A percentile compares a stretch with the other conserved stretches of the same genome.
Conservation (phyloP, 2,113 vertebrate species). For the Hypocryptadius cinnamomeus region DNA sequence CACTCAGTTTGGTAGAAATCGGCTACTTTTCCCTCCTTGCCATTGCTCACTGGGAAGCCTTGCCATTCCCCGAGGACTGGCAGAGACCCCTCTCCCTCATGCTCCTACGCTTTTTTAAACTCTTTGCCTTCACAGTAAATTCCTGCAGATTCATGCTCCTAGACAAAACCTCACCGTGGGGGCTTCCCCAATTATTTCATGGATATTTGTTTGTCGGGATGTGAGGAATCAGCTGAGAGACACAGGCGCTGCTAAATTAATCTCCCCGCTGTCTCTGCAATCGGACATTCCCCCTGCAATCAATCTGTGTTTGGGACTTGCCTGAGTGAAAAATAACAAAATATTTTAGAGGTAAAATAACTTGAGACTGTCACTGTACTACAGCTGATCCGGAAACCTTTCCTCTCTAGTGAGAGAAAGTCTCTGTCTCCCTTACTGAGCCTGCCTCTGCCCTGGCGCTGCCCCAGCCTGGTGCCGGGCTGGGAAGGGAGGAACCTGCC, state of each 20-base stretch:
- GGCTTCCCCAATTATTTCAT: not conserved
- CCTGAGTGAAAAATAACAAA: not conserved
- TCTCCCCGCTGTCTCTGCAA: not conserved
- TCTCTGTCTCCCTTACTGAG: not conserved
- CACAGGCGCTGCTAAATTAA: not conserved
- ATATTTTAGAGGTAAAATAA: not conserved
- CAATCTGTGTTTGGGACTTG: not conserved
- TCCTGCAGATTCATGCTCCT: not conserved
- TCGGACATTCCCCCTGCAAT: not conserved
- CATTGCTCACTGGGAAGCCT: not conserved
- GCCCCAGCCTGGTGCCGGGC: not conserved
- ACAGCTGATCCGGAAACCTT: not conserved
- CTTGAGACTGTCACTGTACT: not conserved
- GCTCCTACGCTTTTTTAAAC: fast-evolving
- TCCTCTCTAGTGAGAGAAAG: not conserved
- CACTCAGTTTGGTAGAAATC: not conserved
- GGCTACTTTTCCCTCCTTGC: not conserved
- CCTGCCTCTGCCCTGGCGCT: not conserved
- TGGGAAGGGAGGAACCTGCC: not conserved
- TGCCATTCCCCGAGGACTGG: not conserved
- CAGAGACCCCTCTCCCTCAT: not conserved
- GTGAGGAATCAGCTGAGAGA: not conserved
- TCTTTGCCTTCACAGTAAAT: not conserved
- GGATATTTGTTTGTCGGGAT: not conserved
- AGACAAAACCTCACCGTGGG: not conserved